phyloP scores from a whole-genome alignment of 2,113 vertebrate genomes.

The Oreamnos americanus region DNA sequence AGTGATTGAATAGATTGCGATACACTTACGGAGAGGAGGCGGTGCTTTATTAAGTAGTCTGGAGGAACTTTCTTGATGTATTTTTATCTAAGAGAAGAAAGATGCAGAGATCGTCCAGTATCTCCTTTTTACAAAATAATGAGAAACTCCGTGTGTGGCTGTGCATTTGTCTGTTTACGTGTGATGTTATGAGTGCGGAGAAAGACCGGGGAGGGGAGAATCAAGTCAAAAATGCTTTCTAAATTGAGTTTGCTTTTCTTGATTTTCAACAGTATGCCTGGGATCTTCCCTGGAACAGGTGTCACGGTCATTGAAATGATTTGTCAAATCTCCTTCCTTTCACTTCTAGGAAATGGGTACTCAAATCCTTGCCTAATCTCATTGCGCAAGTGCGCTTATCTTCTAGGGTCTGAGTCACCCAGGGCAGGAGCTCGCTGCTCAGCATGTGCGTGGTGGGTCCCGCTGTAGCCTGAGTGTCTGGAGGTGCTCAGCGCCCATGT shows the following conservation, averaged over 20 bases:
- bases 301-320: neutral
- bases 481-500: neutral
- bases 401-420: neutral
- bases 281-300: neutral
- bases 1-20: neutral
- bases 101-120: neutral
- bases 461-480: neutral
- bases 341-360: neutral
- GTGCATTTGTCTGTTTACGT: neutral
- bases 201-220: neutral
- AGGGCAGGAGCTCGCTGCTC: neutral
- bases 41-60: neutral
- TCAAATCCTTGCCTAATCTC: constrained; percentile 14
- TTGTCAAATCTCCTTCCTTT: constrained; percentile 22
- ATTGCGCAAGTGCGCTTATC: neutral
- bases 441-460: neutral
- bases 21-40: neutral
- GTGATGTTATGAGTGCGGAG: neutral
- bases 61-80: neutral
- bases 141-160: neutral
- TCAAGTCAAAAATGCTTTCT: neutral
- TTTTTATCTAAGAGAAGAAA: neutral
- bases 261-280: neutral
- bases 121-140: neutral
- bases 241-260: neutral